Conservation (phyloP, 2,888 invertebrate genomes). For the Cinara cedri region DNA sequence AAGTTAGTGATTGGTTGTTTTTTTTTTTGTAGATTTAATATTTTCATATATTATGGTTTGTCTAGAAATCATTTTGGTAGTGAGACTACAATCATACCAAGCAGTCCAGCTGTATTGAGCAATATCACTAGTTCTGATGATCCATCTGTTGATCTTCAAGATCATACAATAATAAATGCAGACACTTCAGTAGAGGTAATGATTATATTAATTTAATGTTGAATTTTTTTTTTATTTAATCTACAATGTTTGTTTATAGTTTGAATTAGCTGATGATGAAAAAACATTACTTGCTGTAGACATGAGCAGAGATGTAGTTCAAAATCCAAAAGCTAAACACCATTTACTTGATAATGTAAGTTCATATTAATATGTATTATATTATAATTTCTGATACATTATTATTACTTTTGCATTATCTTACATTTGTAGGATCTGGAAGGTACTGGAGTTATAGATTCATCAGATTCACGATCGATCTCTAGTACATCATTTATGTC, state of each 20-base stretch:
- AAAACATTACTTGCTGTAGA: conserved; percentile 55
- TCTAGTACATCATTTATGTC: conserved; percentile 87
- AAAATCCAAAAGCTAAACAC: conserved; percentile 41
- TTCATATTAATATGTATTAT: neutral
- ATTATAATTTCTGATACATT: too few species aligned
- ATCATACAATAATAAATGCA: conserved; percentile 42
- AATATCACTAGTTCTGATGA: conserved; percentile 14
- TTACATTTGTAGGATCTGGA: conserved; percentile 28
- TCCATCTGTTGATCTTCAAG: neutral
- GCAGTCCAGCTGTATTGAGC: conserved; percentile 13
- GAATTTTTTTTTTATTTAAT: conserved; percentile 5
- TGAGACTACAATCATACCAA: conserved; percentile 62
- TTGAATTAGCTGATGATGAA: conserved; percentile 52
- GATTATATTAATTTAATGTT: neutral
- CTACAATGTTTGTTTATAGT: conserved; percentile 23
- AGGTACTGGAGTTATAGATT: conserved; percentile 63
- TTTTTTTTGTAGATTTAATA: too few species aligned
- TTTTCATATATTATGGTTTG: conserved; percentile 4
- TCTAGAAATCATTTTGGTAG: conserved; percentile 68
- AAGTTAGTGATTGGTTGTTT: conserved; percentile 36
- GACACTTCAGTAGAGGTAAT: conserved; percentile 38
- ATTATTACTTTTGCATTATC: neutral
- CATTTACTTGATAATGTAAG: conserved; percentile 37
- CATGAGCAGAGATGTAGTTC: conserved; percentile 34
- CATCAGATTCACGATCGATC: conserved; percentile 79